Evolutionary conservation across 2,797 vertebrate genomes (phyloP), one percentile per base, ranked within the genome.

Genomic region (Acipenser oxyrinchus): DNA sequence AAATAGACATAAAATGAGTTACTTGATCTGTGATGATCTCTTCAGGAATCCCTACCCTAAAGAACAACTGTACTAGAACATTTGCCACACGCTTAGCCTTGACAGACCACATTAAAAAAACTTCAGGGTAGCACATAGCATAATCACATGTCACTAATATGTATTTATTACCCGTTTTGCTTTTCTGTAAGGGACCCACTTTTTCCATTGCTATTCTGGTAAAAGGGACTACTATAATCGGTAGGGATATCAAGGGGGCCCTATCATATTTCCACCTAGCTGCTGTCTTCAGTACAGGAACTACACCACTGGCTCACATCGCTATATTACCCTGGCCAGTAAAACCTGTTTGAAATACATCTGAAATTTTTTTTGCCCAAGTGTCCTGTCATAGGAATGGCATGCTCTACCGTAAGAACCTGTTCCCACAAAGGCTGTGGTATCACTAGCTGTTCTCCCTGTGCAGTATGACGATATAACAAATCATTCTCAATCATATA

Each of bases 21-120:
- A 10, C 62, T n/a, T 63, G 48, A 49, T 63, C 10, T 49, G 62
- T 49, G n/a, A 63, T 49, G 7, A 63, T 49, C n/a, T 63, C 62
- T n/a, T n/a, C 49, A 3, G 48, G 62, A n/a, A 63, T 63, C 6
- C 4, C 61, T n/a, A 63, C 10, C 61, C 61, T 5, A n/a, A 12
- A 63, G 48, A 63, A 11, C 1, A 63, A 7, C 48, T 50, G 62
- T 8, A 10, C 23, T 7, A 63, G 12, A n/a, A 7, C 10, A 8
- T 48, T 48, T 8, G 10, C 60, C 8, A 62, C 7, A 6, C 49
- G 48, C 8, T n/a, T 49, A 8, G 48, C 11, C 13, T 63, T n/a
- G n/a, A 11, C 10, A 4, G 11, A 6, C 62, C n/a, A 8, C 37
- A 23, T 18, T 6, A 48, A 11, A 8, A 63, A 63, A 10, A 48